phyloP scores from a whole-genome alignment of 2,113 vertebrate species.

The Rhinichthys klamathensis region DNA sequence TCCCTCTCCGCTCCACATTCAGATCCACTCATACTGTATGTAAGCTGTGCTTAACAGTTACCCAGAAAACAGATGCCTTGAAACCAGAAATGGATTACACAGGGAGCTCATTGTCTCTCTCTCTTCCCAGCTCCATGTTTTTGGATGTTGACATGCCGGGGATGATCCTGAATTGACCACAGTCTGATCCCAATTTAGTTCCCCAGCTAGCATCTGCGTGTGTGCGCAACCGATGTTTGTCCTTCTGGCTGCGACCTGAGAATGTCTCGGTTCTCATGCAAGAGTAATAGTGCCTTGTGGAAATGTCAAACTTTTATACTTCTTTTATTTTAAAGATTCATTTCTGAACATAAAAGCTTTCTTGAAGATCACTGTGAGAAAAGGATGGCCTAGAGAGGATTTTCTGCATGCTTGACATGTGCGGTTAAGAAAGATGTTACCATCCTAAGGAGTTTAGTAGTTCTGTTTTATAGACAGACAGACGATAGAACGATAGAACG shows the following conservation, averaged over 20 bases:
- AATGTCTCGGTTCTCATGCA: constrained; percentile 67
- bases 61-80: neutral
- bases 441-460: neutral
- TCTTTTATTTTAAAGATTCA: constrained; percentile 68
- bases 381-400: constrained; percentile 29
- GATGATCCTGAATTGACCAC: constrained; percentile 41
- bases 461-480: too few relatives aligned
- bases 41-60: neutral
- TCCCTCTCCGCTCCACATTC: neutral
- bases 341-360: constrained; percentile 56
- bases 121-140: neutral
- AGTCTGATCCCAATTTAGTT: constrained; percentile 22
- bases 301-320: constrained; percentile 67
- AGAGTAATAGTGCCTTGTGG: constrained; percentile 66
- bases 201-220: neutral
- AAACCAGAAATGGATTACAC: neutral
- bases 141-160: constrained; percentile 21
- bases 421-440: constrained; percentile 17
- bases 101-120: constrained; percentile 10
- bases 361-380: neutral
- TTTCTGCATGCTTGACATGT: neutral
- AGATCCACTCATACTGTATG: neutral
- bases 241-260: constrained; percentile 62
- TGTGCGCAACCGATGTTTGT: constrained; percentile 49
- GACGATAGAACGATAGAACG: too few relatives aligned